Percentiles rank a stretch among this genome's conserved stretches.
phyloP scores from a whole-genome alignment of 2,888 invertebrate species.

The Orthosia gracilis region DNA sequence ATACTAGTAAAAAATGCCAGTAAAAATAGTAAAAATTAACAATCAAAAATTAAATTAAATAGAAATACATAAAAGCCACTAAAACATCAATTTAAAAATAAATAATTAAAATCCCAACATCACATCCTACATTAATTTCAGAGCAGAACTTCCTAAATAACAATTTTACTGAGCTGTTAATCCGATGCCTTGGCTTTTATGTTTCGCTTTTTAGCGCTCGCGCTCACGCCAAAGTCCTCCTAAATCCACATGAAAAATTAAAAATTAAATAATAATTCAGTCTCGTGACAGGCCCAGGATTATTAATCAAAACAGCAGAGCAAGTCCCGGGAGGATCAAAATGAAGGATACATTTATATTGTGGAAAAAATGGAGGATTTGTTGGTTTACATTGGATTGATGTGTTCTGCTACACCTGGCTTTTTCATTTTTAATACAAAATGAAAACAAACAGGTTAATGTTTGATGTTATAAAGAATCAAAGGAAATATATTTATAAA shows the following conservation, averaged over 20 bases:
- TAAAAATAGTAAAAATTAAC: too few relatives aligned
- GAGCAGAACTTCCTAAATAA: slow-evolving; percentile 14
- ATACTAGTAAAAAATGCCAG: too few relatives aligned
- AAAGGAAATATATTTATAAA: too few relatives aligned
- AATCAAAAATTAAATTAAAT: too few relatives aligned
- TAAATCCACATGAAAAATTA: slow-evolving; percentile 34
- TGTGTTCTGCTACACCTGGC: background rate
- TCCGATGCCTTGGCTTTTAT: background rate
- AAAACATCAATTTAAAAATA: too few relatives aligned
- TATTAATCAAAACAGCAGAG: slow-evolving; percentile 35
- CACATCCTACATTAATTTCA: background rate
- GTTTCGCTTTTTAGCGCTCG: slow-evolving; percentile 8
- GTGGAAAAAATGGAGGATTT: slow-evolving; percentile 12
- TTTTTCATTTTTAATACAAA: too few relatives aligned
- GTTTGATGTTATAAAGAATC: too few relatives aligned
- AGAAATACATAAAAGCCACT: too few relatives aligned
- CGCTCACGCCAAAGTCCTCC: slow-evolving; percentile 11
- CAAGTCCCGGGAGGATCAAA: slow-evolving; percentile 7
- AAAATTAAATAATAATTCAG: slow-evolving; percentile 21
- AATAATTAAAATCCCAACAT: too few relatives aligned
- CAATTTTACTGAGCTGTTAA: slow-evolving; percentile 40
- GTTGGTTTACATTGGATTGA: slow-evolving; percentile 1
- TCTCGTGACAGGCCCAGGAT: slow-evolving; percentile 19
- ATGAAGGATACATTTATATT: slow-evolving; percentile 16
- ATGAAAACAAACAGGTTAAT: too few relatives aligned